Base-by-base conservation (phyloP, 2,113 vertebrate species). In the Isichthys henryi region DNA sequence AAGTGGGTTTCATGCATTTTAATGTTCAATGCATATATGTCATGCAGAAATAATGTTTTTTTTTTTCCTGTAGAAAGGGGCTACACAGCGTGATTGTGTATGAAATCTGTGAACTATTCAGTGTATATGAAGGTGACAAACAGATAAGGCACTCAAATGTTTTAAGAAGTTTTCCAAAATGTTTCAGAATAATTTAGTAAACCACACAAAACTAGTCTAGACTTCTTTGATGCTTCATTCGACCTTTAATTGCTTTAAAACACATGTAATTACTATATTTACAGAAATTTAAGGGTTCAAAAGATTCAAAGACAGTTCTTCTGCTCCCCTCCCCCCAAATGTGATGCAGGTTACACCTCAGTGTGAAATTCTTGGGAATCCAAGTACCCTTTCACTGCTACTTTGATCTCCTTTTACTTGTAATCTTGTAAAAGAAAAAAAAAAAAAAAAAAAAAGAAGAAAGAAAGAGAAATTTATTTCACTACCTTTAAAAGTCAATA, bases 391-490 rank as follows among this genome's bases (percentile, higher is more conserved):
- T 94, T 95, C 93, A 93, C 92, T 89, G 92, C 89, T 91, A 94
- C 93, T 94, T 95, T 95, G 93, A 95, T 94, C 92, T 94, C 90
- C 93, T 93, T 95, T 95, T 93, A 94, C 93, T 93, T 94, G 91
- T 91, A 89, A 92, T 94, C 94, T 93, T 95, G 94, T 94, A 94
- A 94, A 94, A 95, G 91, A 92, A 90, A 53, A 92, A 93, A 93
- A 93, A 86, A 90, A 88, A 92, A 90, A 52, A 92, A 93, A 93
- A 93, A 86, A 90, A 88, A 92, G 91, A 92, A 88, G 83, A 89
- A 89, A 91, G 86, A 91, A 91, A 39, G 90, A 91, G 74, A 87
- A 50, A 89, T 91, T 88, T 92, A 91, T 90, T 91, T 92, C 89
- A 90, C 88, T 91, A 87, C 92, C 89, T 92, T 92, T 94, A 91